Base-by-base conservation (phyloP, 2,888 invertebrate genomes). In the Sesia bembeciformis region DNA sequence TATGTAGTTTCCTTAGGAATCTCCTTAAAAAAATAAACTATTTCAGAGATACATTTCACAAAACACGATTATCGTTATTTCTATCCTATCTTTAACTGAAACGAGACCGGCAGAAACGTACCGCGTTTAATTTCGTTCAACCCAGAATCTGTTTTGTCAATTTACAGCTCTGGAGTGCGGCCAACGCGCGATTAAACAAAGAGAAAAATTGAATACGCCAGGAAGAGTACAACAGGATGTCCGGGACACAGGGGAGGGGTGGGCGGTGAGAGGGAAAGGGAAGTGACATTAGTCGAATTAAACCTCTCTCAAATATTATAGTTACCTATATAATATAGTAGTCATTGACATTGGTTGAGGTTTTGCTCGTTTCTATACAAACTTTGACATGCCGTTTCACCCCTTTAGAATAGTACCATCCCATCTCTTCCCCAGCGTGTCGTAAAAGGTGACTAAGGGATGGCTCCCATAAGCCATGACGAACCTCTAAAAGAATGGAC, bases 121-220 rank as follows among this genome's bases (percentile, higher is more conserved):
- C 7, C 4, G 46, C n/a, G 23, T 46, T 46, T 23, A 23, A 8
- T 4, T 46, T 46, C 46, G 46, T n/a, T 4, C 46, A 23, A 23
- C 46, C 46, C 7, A 46, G 46, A 57, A 57, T 58, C 59, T 59
- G 58, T 58, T 59, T 58, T 56, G 57, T 60, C 59, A 53, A 58
- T 55, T 55, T 55, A 52, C 40, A 6, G 42, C 6, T 5, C 52
- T 57, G 57, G 57, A 57, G 42, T 53, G 51, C 42, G 51, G 58
- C 58, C 58, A 58, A 51, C 53, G 41, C 49, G 49, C 49, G 55
- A 53, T 54, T 52, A 58, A 53, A 57, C 50, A 51, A 54, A 54
- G 49, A 56, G 40, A 58, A 54, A 57, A 58, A 62, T 59, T 59
- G 55, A 63, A 62, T 61, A 56, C 56, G 53, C 54, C 54, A 56